Evolutionary conservation across 1,140 invertebrate species (phyloP).

Genomic region (Drosophila sechellia): DNA sequence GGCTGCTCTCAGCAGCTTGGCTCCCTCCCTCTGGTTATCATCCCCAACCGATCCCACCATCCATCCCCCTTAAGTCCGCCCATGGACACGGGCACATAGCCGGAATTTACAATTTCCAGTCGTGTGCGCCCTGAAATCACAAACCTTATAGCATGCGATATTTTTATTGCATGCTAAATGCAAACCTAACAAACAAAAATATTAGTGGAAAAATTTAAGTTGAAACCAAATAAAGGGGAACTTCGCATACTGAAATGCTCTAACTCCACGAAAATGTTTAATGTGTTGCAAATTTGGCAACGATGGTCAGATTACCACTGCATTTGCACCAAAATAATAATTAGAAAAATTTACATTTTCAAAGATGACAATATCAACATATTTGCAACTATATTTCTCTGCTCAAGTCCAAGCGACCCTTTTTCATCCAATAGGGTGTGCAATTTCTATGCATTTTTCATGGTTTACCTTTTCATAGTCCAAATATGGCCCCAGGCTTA

Average conservation of each 20-base stretch:
- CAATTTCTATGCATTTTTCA: conserved; percentile 2
- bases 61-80: background rate
- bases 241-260: background rate
- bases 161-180: conserved; percentile 80
- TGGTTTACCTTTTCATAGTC: conserved; percentile 33
- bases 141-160: conserved; percentile 76
- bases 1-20: conserved; percentile 55
- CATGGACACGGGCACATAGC: conserved; percentile 31
- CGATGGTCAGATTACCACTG: background rate
- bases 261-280: background rate
- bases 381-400: too few species aligned
- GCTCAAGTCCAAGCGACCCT: background rate
- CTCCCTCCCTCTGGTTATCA: conserved; percentile 4
- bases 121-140: conserved; percentile 59
- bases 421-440: background rate
- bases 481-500: conserved; percentile 58
- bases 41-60: conserved; percentile 1
- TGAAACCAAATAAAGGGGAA: background rate
- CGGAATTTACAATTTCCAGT: conserved; percentile 81
- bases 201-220: background rate
- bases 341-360: too few species aligned
- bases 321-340: too few species aligned
- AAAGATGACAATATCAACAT: too few species aligned
- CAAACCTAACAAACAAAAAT: conserved; percentile 31
- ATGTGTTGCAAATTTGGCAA: background rate